phyloP scores from a whole-genome alignment of 2,113 vertebrate genomes.

The Perognathus longimembris region DNA sequence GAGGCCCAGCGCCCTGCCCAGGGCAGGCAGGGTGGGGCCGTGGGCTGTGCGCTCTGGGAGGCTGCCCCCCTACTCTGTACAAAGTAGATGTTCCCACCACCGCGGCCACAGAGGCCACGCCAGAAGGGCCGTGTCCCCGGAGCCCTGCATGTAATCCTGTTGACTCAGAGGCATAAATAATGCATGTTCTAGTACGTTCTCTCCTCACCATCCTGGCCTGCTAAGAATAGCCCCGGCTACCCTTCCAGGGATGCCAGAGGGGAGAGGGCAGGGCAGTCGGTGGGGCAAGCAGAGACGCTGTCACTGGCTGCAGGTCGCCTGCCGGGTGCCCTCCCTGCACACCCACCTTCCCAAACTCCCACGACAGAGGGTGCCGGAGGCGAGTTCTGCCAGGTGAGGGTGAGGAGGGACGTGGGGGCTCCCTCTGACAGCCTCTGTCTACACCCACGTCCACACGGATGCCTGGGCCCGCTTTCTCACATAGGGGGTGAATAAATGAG shows the following conservation, averaged over 20 bases:
- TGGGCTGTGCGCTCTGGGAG: not conserved
- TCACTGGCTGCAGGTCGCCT: not conserved
- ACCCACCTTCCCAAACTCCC: not conserved
- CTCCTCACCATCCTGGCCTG: not conserved
- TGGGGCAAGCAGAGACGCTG: not conserved
- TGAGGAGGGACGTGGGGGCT: not conserved
- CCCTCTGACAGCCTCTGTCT: too few relatives aligned
- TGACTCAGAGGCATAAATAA: constrained; percentile 70
- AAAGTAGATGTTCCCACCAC: not conserved
- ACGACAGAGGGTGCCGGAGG: not conserved
- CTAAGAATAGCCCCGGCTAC: constrained; percentile 69
- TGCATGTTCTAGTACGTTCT: constrained; percentile 47
- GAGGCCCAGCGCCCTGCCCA: not conserved
- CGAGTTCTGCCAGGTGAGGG: too few relatives aligned
- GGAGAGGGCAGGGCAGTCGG: constrained; percentile 34
- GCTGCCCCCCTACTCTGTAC: not conserved
- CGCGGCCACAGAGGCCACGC: not conserved
- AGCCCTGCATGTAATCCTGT: constrained; percentile 32
- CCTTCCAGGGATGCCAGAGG: constrained; percentile 54
- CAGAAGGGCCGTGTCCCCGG: not conserved
- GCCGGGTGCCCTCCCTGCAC: not conserved
- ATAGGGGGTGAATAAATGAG: not conserved
- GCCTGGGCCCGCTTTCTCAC: not conserved
- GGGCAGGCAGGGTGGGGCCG: not conserved
- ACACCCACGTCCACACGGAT: not conserved